These are phyloP conservation scores for Drosophila fulvimacula DNA, from an alignment of 2,888 invertebrate species.

Conservation along the genomic window DNA sequence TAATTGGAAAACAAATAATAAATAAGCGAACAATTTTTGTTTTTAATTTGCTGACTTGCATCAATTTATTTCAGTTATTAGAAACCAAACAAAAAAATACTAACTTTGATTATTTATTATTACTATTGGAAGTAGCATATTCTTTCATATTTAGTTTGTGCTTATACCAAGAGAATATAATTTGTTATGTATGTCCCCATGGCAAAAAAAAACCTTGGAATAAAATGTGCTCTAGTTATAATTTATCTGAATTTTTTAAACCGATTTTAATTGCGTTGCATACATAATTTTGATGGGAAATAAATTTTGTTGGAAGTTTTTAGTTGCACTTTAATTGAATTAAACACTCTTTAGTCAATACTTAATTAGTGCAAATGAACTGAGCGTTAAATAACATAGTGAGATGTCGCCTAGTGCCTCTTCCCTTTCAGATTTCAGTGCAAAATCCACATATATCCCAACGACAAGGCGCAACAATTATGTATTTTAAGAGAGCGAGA, in stretches of 20 bases:
- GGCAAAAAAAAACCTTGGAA: background rate
- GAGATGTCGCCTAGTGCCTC: background rate
- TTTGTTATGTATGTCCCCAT: background rate
- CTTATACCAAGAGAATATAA: background rate
- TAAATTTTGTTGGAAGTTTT: background rate
- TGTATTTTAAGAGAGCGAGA: background rate
- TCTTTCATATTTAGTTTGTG: too few relatives aligned
- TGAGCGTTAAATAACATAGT: background rate
- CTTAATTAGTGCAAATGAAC: background rate
- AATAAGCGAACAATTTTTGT: background rate
- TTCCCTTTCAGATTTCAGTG: background rate
- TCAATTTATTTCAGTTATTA: background rate
- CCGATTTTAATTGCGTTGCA: background rate
- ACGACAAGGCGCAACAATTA: slow-evolving; percentile 44
- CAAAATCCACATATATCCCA: background rate
- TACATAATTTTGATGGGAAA: background rate
- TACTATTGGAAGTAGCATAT: background rate
- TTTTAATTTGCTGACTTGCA: background rate
- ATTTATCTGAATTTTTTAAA: background rate
- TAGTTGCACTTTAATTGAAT: background rate
- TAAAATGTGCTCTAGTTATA: background rate
- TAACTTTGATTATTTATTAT: background rate
- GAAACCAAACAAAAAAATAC: background rate
- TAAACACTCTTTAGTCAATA: background rate
- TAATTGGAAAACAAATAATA: background rate